Conservation (phyloP, 2,888 invertebrate species). For the Drosophila longiperda region DNA sequence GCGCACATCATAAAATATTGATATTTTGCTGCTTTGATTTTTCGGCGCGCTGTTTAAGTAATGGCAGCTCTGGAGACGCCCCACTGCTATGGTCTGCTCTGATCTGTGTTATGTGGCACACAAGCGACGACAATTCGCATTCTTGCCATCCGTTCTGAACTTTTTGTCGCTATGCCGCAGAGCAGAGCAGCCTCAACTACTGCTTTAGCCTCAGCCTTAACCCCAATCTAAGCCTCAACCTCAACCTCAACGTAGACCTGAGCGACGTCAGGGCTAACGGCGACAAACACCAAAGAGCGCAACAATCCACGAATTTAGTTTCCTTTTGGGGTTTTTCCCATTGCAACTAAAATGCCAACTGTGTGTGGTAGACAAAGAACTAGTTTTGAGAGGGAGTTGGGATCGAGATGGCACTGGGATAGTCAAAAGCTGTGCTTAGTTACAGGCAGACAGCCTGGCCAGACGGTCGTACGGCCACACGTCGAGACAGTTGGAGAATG, state of each 20-base stretch:
- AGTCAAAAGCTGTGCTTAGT: conserved; percentile 65
- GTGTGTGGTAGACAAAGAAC: conserved; percentile 51
- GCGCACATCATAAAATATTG: conserved; percentile 81
- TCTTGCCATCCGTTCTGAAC: conserved; percentile 58
- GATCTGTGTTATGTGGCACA: conserved; percentile 24
- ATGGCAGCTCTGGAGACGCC: conserved; percentile 59
- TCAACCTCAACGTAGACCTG: conserved; percentile 24
- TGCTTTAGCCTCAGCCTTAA: conserved; percentile 26
- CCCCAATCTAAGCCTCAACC: conserved; percentile 33
- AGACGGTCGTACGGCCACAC: conserved; percentile 16
- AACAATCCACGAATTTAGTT: conserved; percentile 80
- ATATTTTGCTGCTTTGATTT: conserved; percentile 80
- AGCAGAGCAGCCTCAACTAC: conserved; percentile 29
- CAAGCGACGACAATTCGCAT: conserved; percentile 65
- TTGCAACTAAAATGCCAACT: conserved; percentile 71
- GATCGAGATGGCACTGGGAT: conserved; percentile 39
- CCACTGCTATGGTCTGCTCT: conserved; percentile 22
- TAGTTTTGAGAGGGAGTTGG: conserved; percentile 12
- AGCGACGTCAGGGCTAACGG: conserved; percentile 52
- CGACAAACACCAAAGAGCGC: conserved; percentile 74
- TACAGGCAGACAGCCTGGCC: conserved; percentile 42
- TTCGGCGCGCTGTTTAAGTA: conserved; percentile 73
- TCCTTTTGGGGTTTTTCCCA: conserved; percentile 64
- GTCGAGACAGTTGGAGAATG: conserved; percentile 30
- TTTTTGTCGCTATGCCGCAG: conserved; percentile 51